Conservation (phyloP, 2,113 vertebrate genomes). For the Amazona vittata region DNA sequence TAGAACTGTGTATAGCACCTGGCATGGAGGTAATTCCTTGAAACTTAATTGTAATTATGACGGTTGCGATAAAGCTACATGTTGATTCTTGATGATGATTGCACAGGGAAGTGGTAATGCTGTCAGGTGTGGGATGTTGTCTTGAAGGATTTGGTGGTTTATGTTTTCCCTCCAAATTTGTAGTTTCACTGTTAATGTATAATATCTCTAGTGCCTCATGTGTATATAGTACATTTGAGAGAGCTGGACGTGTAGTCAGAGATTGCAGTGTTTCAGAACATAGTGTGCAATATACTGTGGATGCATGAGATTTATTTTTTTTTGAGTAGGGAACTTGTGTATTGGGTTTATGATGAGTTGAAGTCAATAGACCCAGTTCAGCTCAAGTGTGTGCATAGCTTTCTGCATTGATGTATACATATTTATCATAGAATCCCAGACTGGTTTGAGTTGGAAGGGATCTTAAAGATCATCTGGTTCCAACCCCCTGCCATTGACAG, state of each 20-base stretch:
- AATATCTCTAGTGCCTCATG: neutral
- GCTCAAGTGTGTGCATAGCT: neutral
- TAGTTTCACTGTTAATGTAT: neutral
- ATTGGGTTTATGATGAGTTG: neutral
- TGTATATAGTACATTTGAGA: neutral
- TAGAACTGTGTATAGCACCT: neutral
- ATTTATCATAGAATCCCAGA: neutral
- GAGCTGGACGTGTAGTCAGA: neutral
- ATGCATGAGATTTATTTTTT: neutral
- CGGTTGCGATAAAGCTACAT: neutral
- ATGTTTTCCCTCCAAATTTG: neutral
- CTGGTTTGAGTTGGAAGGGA: neutral
- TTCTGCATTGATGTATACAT: neutral
- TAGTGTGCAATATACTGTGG: rapidly evolving
- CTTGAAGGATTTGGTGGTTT: neutral
- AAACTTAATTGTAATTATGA: neutral
- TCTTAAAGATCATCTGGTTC: neutral
- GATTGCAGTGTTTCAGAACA: neutral
- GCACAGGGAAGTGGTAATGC: neutral
- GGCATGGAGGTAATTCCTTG: neutral
- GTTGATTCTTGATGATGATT: neutral
- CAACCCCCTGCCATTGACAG: neutral
- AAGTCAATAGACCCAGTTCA: neutral
- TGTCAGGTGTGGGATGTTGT: neutral
- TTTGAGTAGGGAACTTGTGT: neutral